Conservation (phyloP, 1,140 invertebrate species). For the Lasioglossum baleicum region DNA sequence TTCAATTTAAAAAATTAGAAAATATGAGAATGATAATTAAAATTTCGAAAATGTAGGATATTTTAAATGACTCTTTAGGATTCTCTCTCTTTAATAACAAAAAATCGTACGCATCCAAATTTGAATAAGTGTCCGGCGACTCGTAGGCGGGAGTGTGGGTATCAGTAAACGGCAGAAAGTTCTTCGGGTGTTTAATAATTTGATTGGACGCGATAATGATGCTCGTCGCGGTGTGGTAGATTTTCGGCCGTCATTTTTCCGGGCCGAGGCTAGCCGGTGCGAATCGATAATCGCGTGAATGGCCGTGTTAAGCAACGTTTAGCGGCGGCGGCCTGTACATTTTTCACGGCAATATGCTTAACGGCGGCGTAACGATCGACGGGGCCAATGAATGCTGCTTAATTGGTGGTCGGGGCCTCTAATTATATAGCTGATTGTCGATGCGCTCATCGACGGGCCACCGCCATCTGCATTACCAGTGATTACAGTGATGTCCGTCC, state of each 20-base stretch:
- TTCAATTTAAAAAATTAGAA: no score
- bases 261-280: background rate
- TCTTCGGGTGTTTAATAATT: background rate
- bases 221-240: background rate
- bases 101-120: no score
- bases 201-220: constrained; percentile 11
- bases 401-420: constrained; percentile 66
- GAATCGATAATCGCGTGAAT: constrained; percentile 48
- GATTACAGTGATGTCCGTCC: constrained; percentile 64
- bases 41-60: no score
- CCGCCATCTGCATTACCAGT: constrained; percentile 67
- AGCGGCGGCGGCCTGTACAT: constrained; percentile 28
- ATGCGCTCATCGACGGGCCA: constrained; percentile 56
- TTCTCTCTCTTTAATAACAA: no score
- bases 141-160: no score
- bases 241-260: constrained; percentile 11
- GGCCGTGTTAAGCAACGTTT: constrained; percentile 53
- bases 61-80: no score
- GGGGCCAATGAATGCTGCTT: constrained; percentile 61
- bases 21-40: no score
- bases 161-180: no score
- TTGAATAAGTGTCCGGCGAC: no score
- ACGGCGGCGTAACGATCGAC: constrained; percentile 35
- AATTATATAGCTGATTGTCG: constrained; percentile 68
- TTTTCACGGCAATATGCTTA: constrained; percentile 54